phyloP scores from a whole-genome alignment of 2,113 vertebrate genomes.

The Albula glossodonta region DNA sequence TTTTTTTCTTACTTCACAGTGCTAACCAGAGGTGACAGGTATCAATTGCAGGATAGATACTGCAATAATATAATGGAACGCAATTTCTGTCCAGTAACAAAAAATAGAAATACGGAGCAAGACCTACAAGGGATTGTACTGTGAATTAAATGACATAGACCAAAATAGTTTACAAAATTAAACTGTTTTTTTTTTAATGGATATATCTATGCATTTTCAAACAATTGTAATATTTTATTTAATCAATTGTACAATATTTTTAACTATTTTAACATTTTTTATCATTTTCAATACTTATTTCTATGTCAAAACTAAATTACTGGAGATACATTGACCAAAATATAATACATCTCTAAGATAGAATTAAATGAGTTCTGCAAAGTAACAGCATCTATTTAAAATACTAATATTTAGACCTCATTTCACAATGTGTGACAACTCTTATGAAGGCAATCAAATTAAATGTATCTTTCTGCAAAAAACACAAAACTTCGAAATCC shows the following conservation, averaged over 20 bases:
- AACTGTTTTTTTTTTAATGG: not conserved
- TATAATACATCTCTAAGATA: no score
- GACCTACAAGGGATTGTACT: not conserved
- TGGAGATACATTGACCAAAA: no score
- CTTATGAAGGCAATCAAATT: not conserved
- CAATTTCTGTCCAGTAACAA: not conserved
- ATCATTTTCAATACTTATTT: no score
- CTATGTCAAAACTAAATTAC: no score
- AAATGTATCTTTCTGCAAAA: no score
- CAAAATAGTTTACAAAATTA: not conserved
- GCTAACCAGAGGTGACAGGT: not conserved
- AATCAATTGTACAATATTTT: not conserved
- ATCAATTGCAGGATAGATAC: not conserved
- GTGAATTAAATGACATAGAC: not conserved
- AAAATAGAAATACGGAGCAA: not conserved
- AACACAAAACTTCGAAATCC: not conserved
- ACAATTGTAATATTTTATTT: no score
- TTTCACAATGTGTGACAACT: not conserved
- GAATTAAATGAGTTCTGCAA: no score
- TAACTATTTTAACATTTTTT: not conserved
- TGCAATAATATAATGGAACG: not conserved
- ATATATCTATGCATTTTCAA: not conserved
- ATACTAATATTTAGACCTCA: no score
- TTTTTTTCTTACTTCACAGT: slow-evolving; percentile 11
- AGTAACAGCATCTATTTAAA: no score